phyloP scores from a whole-genome alignment of 2,797 vertebrate genomes.

The Neostethus bicornis region DNA sequence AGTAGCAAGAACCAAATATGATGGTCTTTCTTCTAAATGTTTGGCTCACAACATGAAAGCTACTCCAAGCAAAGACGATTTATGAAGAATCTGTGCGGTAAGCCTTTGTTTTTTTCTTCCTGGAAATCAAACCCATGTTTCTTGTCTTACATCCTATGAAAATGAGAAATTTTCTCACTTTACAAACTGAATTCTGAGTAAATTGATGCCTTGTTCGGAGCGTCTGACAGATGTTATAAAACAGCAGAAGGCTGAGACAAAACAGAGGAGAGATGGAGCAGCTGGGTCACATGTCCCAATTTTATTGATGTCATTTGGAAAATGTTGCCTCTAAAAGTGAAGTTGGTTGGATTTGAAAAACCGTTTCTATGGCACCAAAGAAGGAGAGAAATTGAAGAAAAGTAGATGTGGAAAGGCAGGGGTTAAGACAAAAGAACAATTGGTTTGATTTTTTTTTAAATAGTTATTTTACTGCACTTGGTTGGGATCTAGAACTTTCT shows the following conservation, averaged over 20 bases:
- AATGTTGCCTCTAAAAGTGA: not conserved
- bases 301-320: not conserved
- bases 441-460: not conserved
- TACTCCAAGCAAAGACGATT: conserved; percentile 2
- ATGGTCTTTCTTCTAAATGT: not conserved
- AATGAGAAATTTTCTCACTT: not conserved
- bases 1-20: not conserved
- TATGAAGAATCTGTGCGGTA: no score
- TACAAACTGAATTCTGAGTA: not conserved
- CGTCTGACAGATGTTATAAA: not conserved
- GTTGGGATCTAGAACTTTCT: no score
- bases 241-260: not conserved
- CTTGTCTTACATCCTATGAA: not conserved
- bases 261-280: not conserved
- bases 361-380: not conserved
- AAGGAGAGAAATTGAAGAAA: no score
- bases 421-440: not conserved
- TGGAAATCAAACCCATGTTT: not conserved
- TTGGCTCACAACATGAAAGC: not conserved
- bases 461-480: not conserved
- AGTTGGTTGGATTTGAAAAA: not conserved
- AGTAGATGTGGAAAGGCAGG: not conserved
- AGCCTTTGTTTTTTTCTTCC: no score
- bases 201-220: not conserved
- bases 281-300: not conserved